Base-by-base conservation (phyloP, 2,113 vertebrate species). In the Leucosticte australis region DNA sequence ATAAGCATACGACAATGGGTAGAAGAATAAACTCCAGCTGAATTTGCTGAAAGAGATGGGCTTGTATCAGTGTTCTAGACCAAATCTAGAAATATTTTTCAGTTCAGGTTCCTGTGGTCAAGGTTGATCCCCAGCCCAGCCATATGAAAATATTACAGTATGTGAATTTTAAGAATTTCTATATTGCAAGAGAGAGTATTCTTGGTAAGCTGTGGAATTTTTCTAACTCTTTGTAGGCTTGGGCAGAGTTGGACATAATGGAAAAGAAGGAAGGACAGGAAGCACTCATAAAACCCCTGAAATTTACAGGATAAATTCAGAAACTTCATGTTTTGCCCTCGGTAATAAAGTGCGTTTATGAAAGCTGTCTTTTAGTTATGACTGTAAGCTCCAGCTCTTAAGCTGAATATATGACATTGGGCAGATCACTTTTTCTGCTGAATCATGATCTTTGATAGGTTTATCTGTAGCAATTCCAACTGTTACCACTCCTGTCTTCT, bases 381-480 rank as follows among this genome's bases (percentile, higher is more conserved):
- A 39, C 57, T 88, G 15, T 65, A 67, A 88, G 71, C 24, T 67
- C 41, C 33, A 89, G 52, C 56, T 89, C 77, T 82, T 68, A 49
- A 57, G 8, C 0, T 75, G 60, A 68, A 11, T 81, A 20, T 63
- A 23, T 53, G 44, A 68, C 53, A 26, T 19, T 52, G 62, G 33
- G 31, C 52, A 84, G 59, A 73, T 75, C 65, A 49, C 33, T 71
- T 55, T 11, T 26, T 74, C 56, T 49, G 23, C 63, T 80, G 85
- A 90, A 42, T 94, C 55, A 21, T 55, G 83, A 59, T 88, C 68
- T 86, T 55, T 90, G 92, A 74, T 75, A 83, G 76, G 75, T 94
- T 90, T 96, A 90, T 97, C 86, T 80, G 42, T 63, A 41, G 55
- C 71, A 74, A 74, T 97, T 95, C 53, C 47, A 93, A 24, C 79